Evolutionary conservation across 2,888 invertebrate genomes (phyloP), one percentile per base, ranked within the genome.

Genomic region (Agrenia bidenticulata): DNA sequence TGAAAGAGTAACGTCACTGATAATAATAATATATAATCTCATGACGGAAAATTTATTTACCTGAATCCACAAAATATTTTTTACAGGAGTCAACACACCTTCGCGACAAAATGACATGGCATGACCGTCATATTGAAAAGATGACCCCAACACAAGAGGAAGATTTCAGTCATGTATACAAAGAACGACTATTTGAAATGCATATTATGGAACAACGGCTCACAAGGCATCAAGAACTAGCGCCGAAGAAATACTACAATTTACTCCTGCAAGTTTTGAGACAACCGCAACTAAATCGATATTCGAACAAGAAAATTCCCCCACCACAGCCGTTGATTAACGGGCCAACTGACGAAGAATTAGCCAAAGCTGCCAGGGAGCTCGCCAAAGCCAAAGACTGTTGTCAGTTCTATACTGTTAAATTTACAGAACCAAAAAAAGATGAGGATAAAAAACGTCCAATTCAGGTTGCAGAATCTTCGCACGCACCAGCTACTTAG

Each of bases 181-280:
- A 86, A 79, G 83, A 80, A 32, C 77, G 80, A 23, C 80, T 79
- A 19, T 82, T 82, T 66, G 77, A 78, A 60, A 70, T 88, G 54
- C 85, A 86, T 63, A 81, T 85, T 0, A 77, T 87, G 37, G 87
- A 88, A 71, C 83, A 86, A 13, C 81, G 87, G 24, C 78, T 89
- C 67, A 81, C 83, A 1, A 81, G 88, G 1, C 86, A 87, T 76
- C 81, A 81, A 63, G 85, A 86, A 56, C 80, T 86, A 17, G 85
- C 86, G 0, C 82, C 81, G 9, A 27, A 61, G 2, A 57, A 62
- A 9, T 76, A 73, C 19, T 72, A 72, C 61, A 66, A 60, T n/a
- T 59, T 73, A 13, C 61, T 74, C 0, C 60, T 70, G 0, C 39
- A 69, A 39, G 63, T 76, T 1, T 64, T 76, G 19, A 62, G 67